These are phyloP conservation scores for Margaritifera margaritifera DNA, from an alignment of 2,888 invertebrate species.

Conservation along the genomic window DNA sequence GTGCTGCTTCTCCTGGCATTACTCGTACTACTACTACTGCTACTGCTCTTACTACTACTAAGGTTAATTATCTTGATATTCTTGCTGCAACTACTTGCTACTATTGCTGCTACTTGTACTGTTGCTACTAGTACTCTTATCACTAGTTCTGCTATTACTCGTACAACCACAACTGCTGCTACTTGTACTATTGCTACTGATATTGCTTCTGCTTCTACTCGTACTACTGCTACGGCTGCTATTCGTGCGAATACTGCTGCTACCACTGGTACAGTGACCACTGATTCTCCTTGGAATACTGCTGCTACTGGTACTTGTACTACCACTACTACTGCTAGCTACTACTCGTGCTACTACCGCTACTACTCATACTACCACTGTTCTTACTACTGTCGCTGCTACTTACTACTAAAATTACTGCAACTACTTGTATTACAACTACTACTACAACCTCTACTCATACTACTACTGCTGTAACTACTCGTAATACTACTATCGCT, in stretches of 20 bases:
- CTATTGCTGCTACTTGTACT: constrained; percentile 21
- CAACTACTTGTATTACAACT: too few relatives aligned
- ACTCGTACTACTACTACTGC: constrained; percentile 15
- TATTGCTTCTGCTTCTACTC: constrained; percentile 6
- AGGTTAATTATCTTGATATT: constrained; percentile 6
- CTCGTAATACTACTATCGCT: background rate
- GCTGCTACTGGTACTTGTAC: constrained; percentile 11
- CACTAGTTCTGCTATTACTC: constrained; percentile 27
- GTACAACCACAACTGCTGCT: constrained; percentile 16
- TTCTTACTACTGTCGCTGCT: too few relatives aligned
- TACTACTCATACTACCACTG: too few relatives aligned
- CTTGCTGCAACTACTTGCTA: constrained; percentile 13
- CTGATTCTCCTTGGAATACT: constrained; percentile 12
- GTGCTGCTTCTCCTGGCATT: constrained; percentile 12
- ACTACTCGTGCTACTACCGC: too few relatives aligned
- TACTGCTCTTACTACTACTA: constrained; percentile 9
- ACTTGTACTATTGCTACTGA: constrained; percentile 10
- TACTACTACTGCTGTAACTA: too few relatives aligned
- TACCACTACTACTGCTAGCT: constrained; percentile 11
- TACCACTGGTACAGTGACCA: constrained; percentile 10
- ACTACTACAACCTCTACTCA: too few relatives aligned
- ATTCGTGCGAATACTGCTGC: constrained; percentile 1
- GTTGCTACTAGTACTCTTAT: constrained; percentile 21
- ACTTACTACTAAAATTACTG: too few relatives aligned
- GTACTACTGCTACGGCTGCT: background rate